phyloP scores from a whole-genome alignment of 2,888 invertebrate genomes.

The Apodemia zela region DNA sequence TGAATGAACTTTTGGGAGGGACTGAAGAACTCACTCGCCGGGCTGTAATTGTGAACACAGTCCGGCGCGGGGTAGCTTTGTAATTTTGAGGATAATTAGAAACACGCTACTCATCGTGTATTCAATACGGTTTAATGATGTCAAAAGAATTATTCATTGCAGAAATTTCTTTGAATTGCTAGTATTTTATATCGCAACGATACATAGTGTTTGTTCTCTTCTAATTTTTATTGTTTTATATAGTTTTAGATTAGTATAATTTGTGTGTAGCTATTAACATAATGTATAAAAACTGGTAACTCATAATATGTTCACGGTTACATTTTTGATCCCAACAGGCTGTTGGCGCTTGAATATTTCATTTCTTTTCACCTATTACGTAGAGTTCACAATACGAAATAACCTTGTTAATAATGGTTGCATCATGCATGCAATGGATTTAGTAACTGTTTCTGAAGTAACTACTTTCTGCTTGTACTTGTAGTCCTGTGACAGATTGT shows the following conservation, averaged over 20 bases:
- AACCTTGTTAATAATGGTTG: too few species aligned
- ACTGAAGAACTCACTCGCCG: background rate
- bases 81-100: constrained; percentile 11
- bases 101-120: constrained; percentile 11
- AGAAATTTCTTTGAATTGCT: background rate
- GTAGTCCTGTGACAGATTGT: too few species aligned
- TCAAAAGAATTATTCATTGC: constrained; percentile 6
- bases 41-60: constrained; percentile 7
- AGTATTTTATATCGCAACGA: background rate
- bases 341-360: too few species aligned
- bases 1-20: constrained; percentile 14
- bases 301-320: too few species aligned
- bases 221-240: background rate
- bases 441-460: too few species aligned
- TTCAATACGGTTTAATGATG: constrained; percentile 8
- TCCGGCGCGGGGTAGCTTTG: constrained; percentile 1
- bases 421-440: too few species aligned
- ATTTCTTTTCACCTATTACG: too few species aligned
- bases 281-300: background rate
- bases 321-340: too few species aligned
- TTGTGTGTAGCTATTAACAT: too few species aligned
- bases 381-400: too few species aligned
- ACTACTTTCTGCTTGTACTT: too few species aligned
- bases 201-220: background rate
- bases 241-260: background rate